Evolutionary conservation across 2,888 invertebrate species (phyloP).

Genomic region (Tortricodes alternella): DNA sequence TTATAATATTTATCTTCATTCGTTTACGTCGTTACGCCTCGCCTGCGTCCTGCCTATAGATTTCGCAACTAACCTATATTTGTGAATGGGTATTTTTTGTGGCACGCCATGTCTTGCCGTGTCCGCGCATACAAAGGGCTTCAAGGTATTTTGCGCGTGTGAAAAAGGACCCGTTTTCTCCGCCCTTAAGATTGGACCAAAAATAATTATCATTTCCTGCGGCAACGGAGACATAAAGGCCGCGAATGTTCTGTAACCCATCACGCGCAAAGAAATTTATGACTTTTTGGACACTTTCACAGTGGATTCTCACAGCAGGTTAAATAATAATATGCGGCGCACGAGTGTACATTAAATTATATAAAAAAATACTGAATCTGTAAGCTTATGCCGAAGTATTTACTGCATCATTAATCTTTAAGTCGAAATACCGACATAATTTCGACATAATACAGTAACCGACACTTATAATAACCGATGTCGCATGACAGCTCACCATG

Average conservation of each 20-base stretch:
- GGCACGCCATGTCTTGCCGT: conserved; percentile 55
- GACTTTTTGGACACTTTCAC: conserved; percentile 51
- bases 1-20: neutral
- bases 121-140: conserved; percentile 64
- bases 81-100: conserved; percentile 79
- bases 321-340: conserved; percentile 52
- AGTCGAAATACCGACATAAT: conserved; percentile 48
- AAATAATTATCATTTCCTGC: conserved; percentile 84
- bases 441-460: conserved; percentile 49
- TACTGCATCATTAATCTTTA: conserved; percentile 27
- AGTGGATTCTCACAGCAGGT: conserved; percentile 47
- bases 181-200: conserved; percentile 69
- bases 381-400: too few species aligned
- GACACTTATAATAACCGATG: conserved; percentile 67
- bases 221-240: conserved; percentile 59
- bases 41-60: conserved; percentile 38
- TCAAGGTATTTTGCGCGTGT: conserved; percentile 78
- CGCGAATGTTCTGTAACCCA: conserved; percentile 42
- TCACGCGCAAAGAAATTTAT: conserved; percentile 48
- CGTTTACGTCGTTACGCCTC: conserved; percentile 7
- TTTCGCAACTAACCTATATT: conserved; percentile 79
- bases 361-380: conserved; percentile 35
- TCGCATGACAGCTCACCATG: conserved; percentile 58
- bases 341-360: conserved; percentile 42
- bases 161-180: conserved; percentile 76